Evolutionary conservation across 1,140 invertebrate genomes (phyloP).

Genomic region (Archivesica marissinica): DNA sequence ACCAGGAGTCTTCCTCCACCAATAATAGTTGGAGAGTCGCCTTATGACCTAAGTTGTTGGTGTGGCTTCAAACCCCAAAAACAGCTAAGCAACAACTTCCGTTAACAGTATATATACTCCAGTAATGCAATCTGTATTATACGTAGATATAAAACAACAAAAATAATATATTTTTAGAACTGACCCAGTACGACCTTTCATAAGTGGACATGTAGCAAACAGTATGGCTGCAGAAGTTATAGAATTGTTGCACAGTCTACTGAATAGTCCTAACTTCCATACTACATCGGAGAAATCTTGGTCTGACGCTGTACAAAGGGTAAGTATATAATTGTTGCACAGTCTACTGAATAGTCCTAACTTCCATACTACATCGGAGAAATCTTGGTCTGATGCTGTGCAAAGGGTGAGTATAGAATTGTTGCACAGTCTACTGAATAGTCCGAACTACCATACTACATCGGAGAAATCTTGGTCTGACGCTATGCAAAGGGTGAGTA

Average conservation of each 20-base stretch:
- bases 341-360: neutral
- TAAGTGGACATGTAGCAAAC: conserved; percentile 84
- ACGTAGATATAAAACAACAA: too few relatives aligned
- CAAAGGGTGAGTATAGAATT: neutral
- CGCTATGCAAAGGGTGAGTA: too few relatives aligned
- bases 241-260: conserved; percentile 81
- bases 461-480: neutral
- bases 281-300: conserved; percentile 76
- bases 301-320: conserved; percentile 81
- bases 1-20: too few relatives aligned
- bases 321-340: conserved; percentile 63
- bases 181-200: conserved; percentile 83
- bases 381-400: neutral
- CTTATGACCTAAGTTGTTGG: too few relatives aligned
- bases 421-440: neutral
- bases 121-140: too few relatives aligned
- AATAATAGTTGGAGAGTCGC: too few relatives aligned
- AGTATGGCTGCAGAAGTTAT: conserved; percentile 84
- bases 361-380: neutral
- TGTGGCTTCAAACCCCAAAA: too few relatives aligned
- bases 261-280: conserved; percentile 75
- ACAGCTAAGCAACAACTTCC: too few relatives aligned
- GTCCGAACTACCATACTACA: neutral
- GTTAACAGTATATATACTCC: too few relatives aligned
- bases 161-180: conserved; percentile 69